Conservation (phyloP, 2,797 vertebrate genomes). For the Lindbergichthys nudifrons region DNA sequence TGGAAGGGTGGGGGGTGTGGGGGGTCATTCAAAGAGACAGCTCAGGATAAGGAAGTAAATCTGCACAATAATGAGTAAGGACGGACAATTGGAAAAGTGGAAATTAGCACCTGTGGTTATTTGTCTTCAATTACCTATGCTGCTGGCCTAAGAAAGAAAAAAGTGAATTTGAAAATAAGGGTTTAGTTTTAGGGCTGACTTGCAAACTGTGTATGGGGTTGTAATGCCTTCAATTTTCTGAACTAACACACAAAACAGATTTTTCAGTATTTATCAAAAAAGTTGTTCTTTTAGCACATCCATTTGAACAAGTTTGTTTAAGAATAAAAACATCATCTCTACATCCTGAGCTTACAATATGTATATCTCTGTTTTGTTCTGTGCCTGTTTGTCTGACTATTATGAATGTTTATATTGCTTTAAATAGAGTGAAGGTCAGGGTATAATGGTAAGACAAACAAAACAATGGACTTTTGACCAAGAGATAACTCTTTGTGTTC, state of each 20-base stretch:
- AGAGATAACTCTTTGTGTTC: too few species aligned
- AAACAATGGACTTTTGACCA: too few species aligned
- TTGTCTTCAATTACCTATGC: slow-evolving; percentile 3
- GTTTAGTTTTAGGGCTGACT: background rate
- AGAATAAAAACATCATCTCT: background rate
- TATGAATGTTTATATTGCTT: background rate
- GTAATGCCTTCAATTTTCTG: background rate
- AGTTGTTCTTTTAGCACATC: background rate
- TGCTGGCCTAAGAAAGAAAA: background rate
- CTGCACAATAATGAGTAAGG: slow-evolving; percentile 37
- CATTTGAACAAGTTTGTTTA: background rate
- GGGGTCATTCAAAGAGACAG: slow-evolving; percentile 32
- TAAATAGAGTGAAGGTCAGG: background rate
- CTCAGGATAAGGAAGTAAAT: slow-evolving; percentile 42
- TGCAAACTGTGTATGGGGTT: background rate
- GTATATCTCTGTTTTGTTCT: background rate
- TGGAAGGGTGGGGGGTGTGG: background rate
- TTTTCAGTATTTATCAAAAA: background rate
- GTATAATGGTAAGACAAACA: too few species aligned
- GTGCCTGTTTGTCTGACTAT: background rate
- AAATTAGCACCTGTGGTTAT: slow-evolving; percentile 43
- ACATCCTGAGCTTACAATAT: background rate
- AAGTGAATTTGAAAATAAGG: background rate
- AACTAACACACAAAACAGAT: too few species aligned
- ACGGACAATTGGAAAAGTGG: background rate